Base-by-base conservation (phyloP, 2,888 invertebrate genomes). In the Julus scanicus region DNA sequence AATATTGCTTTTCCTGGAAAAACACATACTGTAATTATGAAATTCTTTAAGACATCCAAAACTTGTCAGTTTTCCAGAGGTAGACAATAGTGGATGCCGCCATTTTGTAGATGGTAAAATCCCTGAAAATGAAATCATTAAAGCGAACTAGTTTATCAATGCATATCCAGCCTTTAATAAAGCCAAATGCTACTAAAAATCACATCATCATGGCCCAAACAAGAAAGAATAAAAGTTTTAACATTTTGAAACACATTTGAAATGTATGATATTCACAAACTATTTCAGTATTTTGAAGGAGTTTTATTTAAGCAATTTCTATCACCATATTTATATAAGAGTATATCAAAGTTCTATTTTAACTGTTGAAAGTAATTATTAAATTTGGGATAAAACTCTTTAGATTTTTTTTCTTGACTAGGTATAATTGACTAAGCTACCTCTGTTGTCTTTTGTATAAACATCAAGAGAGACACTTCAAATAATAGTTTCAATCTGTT, bases 401-500 rank as follows among this genome's bases (percentile, higher is more conserved):
- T 20, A 71, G n/a, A 63, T 29, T 37, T 80, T 80, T 80, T 9
- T 44, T 44, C 44, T 44, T 80, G 80, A 80, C 80, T 80, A 80
- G 71, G 80, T 80, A 29, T 80, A 80, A 37, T 15, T 11, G 37
- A 37, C 29, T 80, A 29, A 37, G 37, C 37, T 37, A 80, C 80
- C 37, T 37, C 13, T 11, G 44, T 44, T 3, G 80, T 80, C 37
- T 37, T 80, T 20, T 20, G 29, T 37, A 80, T 80, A 37, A 9
- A 37, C 80, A 20, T 71, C 71, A 29, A 71, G 80, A 71, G 80
- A 80, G 80, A 80, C 80, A 80, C 29, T 80, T 80, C 9, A 8
- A 80, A 29, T 71, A 29, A 80, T 80, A 80, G 29, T 80, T 80
- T 80, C 37, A 80, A 29, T 13, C 37, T 80, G 44, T 44, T 80